Conservation (phyloP, 2,888 invertebrate species). For the Pandemis cinnamomeana region DNA sequence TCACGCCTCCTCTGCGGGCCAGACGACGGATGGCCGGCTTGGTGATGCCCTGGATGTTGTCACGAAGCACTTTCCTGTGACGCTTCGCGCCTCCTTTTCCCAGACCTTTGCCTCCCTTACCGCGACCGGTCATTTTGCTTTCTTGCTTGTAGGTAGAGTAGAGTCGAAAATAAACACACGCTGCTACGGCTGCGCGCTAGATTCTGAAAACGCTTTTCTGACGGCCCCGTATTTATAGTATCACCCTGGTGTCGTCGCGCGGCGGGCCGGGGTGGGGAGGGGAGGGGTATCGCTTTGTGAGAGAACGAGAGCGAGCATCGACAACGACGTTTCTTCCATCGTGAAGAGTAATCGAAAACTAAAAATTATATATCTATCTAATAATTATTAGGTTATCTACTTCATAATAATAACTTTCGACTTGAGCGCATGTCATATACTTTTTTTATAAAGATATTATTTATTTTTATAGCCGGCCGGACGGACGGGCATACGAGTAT, state of each 20-base stretch:
- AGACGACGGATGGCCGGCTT: conserved; percentile 91
- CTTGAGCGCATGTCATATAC: no score
- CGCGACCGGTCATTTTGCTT: conserved; percentile 89
- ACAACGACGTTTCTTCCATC: neutral
- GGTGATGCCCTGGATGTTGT: conserved; percentile 92
- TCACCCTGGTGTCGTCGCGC: neutral
- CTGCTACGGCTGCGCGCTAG: neutral
- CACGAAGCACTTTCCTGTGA: conserved; percentile 91
- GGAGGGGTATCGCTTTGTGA: neutral
- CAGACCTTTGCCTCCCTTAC: conserved; percentile 91
- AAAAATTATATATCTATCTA: no score
- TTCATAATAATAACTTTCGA: no score
- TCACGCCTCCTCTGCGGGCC: conserved; percentile 88
- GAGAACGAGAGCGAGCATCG: neutral
- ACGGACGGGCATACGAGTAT: no score
- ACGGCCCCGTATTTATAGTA: neutral
- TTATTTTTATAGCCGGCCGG: no score
- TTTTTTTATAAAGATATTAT: no score
- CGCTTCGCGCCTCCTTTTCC: conserved; percentile 93
- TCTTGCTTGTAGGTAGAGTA: neutral
- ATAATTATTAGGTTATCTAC: no score
- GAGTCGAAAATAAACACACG: neutral
- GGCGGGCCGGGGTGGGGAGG: no score
- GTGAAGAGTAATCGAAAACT: no score
- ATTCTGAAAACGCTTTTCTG: neutral